These are phyloP conservation scores for Epizoanthus illoricatus DNA, from an alignment of 92 coral and sea anemone genomes.

Conservation along the genomic window DNA sequence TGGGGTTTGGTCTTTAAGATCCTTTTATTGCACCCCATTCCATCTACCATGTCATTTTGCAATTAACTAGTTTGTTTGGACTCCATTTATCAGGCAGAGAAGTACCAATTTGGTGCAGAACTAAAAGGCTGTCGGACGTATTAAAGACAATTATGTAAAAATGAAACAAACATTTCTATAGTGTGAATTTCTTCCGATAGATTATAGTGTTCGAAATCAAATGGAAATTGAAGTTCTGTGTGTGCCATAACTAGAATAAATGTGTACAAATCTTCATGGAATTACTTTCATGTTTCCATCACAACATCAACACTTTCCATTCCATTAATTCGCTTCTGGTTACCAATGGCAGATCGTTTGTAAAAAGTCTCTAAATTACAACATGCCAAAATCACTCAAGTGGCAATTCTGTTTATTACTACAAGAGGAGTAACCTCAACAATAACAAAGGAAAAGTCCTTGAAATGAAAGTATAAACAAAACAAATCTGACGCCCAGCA, in stretches of 20 bases:
- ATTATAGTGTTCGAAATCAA: neutral
- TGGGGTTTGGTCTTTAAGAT: too few relatives aligned
- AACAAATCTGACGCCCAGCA: neutral
- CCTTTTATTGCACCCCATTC: too few relatives aligned
- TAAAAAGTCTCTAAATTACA: constrained; percentile 3
- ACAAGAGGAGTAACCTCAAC: neutral
- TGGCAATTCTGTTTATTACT: neutral
- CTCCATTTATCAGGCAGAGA: too few relatives aligned
- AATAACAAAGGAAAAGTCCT: neutral
- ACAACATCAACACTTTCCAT: constrained; percentile 23
- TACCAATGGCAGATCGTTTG: neutral
- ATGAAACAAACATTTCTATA: neutral
- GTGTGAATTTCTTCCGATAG: neutral
- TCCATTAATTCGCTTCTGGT: constrained; percentile 10
- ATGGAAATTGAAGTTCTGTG: neutral
- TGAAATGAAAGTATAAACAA: neutral
- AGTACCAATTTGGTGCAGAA: too few relatives aligned
- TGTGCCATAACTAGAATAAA: neutral
- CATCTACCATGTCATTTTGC: too few relatives aligned
- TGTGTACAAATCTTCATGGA: neutral
- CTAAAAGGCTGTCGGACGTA: too few relatives aligned
- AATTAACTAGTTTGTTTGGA: too few relatives aligned
- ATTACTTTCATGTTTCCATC: constrained; percentile 17
- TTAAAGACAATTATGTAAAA: neutral
- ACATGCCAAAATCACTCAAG: neutral